phyloP scores from a whole-genome alignment of 2,113 vertebrate genomes.

The Nesogale talazaci region DNA sequence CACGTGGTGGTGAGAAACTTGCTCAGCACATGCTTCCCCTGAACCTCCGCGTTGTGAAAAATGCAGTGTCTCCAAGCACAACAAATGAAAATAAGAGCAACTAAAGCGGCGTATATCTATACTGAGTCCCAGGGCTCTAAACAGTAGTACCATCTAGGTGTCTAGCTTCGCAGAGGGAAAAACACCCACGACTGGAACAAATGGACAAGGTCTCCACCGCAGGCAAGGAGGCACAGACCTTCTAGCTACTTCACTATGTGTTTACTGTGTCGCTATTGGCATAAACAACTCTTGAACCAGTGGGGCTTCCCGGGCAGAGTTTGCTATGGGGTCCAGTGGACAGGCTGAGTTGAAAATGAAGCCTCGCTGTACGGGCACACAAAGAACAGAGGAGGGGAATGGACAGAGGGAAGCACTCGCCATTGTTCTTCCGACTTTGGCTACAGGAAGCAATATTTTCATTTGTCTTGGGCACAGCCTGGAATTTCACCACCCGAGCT shows the following conservation, averaged over 20 bases:
- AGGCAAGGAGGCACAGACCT: neutral
- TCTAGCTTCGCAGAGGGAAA: neutral
- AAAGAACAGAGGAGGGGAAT: conserved; percentile 26
- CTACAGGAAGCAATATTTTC: conserved; percentile 84
- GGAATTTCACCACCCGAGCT: conserved; percentile 83
- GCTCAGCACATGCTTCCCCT: no score
- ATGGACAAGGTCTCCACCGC: neutral
- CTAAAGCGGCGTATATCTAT: no score
- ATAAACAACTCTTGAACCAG: neutral
- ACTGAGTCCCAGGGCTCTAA: neutral
- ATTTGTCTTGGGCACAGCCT: conserved; percentile 81
- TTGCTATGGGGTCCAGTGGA: neutral
- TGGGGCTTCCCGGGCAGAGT: neutral
- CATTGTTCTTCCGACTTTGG: conserved; percentile 74
- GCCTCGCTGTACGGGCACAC: conserved; percentile 14
- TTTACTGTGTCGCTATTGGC: conserved; percentile 1
- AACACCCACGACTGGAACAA: neutral
- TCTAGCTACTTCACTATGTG: neutral
- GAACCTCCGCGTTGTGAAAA: no score
- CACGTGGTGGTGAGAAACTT: no score
- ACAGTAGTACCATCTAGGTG: conserved; percentile 9
- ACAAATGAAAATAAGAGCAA: no score
- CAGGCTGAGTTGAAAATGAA: conserved; percentile 44
- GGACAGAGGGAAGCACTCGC: neutral
- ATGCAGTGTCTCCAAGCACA: no score